A percentile compares a stretch with the other conserved stretches of the same genome.
Evolutionary conservation across 2,113 vertebrate species (phyloP).

Genomic region (Spea bombifrons): DNA sequence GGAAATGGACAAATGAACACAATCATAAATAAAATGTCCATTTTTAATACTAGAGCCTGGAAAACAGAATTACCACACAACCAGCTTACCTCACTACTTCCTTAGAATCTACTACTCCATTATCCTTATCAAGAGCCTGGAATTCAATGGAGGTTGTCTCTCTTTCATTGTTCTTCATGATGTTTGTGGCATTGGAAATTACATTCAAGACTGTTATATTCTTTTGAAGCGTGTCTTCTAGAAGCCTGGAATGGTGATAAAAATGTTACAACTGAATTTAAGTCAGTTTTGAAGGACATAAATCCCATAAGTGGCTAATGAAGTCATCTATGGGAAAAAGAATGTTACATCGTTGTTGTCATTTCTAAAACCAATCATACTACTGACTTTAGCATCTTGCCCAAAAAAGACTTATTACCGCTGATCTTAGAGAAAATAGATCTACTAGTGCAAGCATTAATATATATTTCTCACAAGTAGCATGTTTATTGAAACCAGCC

Average conservation of each 20-base stretch:
- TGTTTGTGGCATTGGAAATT: neutral
- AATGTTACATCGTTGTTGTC: no score
- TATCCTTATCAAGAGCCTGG: conserved; percentile 41
- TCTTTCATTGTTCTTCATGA: neutral
- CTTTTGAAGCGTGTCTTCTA: conserved; percentile 60
- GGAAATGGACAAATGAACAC: no score
- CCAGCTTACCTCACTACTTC: conserved; percentile 58
- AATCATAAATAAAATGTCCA: no score
- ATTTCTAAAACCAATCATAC: no score
- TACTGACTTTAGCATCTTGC: no score
- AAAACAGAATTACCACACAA: neutral
- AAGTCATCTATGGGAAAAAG: neutral
- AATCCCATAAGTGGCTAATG: neutral
- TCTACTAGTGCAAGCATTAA: no score
- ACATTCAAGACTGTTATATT: conserved; percentile 54
- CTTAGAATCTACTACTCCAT: conserved; percentile 45
- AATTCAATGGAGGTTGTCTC: conserved; percentile 56
- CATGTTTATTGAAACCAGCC: no score
- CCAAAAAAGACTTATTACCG: no score
- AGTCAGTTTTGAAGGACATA: neutral
- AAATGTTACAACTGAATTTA: neutral
- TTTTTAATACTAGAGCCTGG: no score
- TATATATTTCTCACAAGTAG: no score
- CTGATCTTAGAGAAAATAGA: no score
- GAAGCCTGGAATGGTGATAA: conserved; percentile 54